Conservation (phyloP, 2,113 vertebrate species). For the Muntiacus reevesi region DNA sequence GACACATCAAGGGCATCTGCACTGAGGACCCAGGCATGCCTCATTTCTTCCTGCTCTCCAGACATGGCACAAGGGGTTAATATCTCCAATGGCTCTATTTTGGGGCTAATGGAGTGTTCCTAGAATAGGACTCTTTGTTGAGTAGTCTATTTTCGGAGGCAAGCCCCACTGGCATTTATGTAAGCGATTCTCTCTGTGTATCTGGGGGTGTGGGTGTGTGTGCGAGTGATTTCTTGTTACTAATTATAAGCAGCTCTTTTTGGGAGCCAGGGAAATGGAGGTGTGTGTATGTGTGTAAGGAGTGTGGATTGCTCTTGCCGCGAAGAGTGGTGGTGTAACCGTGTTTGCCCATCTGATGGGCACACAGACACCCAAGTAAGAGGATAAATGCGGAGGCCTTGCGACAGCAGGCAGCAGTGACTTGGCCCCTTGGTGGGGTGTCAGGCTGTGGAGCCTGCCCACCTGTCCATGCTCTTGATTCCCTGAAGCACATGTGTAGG, state of each 20-base stretch:
- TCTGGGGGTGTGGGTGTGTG: slow-evolving; percentile 64
- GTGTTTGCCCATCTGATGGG: background rate
- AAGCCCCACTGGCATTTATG: slow-evolving; percentile 70
- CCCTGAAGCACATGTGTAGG: background rate
- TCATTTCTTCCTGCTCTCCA: background rate
- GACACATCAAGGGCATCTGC: background rate
- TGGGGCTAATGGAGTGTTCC: slow-evolving; percentile 63
- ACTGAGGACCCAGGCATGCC: background rate
- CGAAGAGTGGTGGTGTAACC: background rate
- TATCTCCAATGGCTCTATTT: slow-evolving; percentile 55
- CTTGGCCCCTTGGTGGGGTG: background rate
- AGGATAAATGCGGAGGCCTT: background rate
- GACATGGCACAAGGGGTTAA: slow-evolving; percentile 55
- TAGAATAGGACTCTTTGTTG: slow-evolving; percentile 73
- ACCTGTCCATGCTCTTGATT: background rate
- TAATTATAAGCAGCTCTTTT: slow-evolving; percentile 69
- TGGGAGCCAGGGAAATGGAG: slow-evolving; percentile 36
- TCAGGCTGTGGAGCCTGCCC: background rate
- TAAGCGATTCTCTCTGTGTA: slow-evolving; percentile 66
- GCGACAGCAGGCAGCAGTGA: background rate
- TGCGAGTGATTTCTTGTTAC: slow-evolving; percentile 63
- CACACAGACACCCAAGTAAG: background rate
- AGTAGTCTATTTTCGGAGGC: slow-evolving; percentile 70
- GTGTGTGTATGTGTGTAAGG: background rate
- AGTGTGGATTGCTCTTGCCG: background rate